Conservation (phyloP, 2,113 vertebrate genomes). For the Vimba vimba region DNA sequence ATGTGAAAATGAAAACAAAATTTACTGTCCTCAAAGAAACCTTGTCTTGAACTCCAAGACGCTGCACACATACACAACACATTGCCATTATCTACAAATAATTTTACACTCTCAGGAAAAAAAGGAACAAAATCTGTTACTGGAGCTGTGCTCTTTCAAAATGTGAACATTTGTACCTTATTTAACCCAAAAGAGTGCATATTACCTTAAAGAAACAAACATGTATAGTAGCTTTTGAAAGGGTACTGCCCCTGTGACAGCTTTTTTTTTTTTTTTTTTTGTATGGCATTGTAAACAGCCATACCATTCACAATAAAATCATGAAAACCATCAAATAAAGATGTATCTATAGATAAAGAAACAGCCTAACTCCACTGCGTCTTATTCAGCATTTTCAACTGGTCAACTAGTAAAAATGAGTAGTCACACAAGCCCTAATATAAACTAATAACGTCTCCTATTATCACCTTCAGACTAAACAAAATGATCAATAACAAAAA, state of each 20-base stretch:
- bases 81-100: background rate
- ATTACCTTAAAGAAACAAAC: no score
- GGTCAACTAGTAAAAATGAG: background rate
- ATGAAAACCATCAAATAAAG: background rate
- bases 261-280: no score
- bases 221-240: no score
- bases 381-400: conserved; percentile 10
- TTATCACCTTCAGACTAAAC: conserved; percentile 45
- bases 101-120: no score
- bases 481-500: conserved; percentile 36
- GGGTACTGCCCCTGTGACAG: no score
- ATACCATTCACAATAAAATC: background rate
- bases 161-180: no score
- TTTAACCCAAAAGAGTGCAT: no score
- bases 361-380: background rate
- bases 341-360: background rate
- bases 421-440: background rate
- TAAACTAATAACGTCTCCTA: background rate
- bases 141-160: no score
- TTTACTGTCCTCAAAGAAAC: background rate
- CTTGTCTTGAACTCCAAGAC: background rate
- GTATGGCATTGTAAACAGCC: background rate
- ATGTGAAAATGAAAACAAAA: background rate
- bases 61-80: background rate
- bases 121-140: background rate